Evolutionary conservation across 2,888 invertebrate genomes (phyloP).

Genomic region (Proisotoma minuta): DNA sequence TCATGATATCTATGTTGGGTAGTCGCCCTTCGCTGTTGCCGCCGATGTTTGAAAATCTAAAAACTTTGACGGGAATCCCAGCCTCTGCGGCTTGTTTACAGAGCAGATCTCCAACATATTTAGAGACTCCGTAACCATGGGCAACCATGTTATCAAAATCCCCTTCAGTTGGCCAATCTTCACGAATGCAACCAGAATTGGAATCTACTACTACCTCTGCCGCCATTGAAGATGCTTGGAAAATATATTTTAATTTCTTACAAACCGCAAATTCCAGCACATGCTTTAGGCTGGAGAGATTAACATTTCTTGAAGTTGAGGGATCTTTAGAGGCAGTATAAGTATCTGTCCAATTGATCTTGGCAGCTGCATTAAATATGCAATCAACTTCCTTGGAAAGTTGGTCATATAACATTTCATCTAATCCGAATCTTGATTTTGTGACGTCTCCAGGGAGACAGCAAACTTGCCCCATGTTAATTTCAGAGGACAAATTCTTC

Average conservation of each 20-base stretch:
- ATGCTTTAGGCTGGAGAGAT: neutral
- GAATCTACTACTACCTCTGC: too few species aligned
- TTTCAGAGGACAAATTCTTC: neutral
- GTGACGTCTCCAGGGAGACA: neutral
- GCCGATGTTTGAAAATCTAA: constrained; percentile 13
- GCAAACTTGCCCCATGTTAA: neutral
- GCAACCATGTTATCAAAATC: too few species aligned
- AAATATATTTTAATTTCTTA: too few species aligned
- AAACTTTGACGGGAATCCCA: constrained; percentile 17
- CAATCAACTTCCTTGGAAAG: neutral
- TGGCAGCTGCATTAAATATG: neutral
- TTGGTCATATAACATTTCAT: neutral
- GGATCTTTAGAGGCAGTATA: neutral
- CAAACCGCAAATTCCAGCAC: neutral
- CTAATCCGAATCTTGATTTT: neutral
- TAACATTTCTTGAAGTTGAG: neutral
- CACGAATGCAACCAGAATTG: too few species aligned
- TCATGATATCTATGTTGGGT: neutral
- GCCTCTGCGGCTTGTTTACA: constrained; percentile 2
- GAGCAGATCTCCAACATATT: constrained; percentile 11
- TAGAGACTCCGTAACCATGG: too few species aligned
- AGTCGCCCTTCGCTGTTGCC: constrained; percentile 11
- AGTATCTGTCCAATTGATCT: neutral
- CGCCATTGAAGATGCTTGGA: too few species aligned
- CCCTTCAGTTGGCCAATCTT: too few species aligned